phyloP scores from a whole-genome alignment of 2,113 vertebrate species.

The Fulica atra region DNA sequence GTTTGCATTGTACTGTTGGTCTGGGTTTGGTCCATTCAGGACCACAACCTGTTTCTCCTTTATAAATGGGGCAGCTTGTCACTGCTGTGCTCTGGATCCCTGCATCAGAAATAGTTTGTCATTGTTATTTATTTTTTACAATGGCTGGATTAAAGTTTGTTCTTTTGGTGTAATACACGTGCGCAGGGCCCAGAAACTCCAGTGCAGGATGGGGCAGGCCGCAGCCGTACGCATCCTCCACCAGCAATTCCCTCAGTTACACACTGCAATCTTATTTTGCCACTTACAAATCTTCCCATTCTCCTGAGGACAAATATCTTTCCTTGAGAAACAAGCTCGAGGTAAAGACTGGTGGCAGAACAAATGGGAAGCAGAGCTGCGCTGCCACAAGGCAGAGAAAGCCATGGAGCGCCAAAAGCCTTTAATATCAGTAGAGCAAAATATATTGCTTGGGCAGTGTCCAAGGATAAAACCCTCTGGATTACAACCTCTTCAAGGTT shows the following conservation, averaged over 20 bases:
- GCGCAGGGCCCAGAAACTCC: neutral
- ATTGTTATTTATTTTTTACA: neutral
- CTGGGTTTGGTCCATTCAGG: neutral
- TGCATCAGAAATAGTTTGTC: neutral
- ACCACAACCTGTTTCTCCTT: neutral
- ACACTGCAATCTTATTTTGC: neutral
- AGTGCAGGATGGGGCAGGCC: neutral
- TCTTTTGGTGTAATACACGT: neutral
- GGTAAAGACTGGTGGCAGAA: neutral
- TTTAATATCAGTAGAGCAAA: neutral
- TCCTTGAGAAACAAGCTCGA: neutral
- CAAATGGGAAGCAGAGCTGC: neutral
- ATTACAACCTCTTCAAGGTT: neutral
- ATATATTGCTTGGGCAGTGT: neutral
- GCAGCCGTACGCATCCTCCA: neutral
- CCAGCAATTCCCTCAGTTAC: neutral
- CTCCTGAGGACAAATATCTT: neutral
- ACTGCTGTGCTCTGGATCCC: neutral
- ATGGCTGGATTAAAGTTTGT: neutral
- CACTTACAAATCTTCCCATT: neutral
- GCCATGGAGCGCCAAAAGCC: neutral
- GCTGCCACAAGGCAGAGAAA: neutral
- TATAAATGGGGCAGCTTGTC: neutral
- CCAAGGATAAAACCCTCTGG: neutral
- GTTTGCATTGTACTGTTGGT: neutral